Evolutionary conservation across 2,888 invertebrate species (phyloP).

Genomic region (Epicampocera succincta): DNA sequence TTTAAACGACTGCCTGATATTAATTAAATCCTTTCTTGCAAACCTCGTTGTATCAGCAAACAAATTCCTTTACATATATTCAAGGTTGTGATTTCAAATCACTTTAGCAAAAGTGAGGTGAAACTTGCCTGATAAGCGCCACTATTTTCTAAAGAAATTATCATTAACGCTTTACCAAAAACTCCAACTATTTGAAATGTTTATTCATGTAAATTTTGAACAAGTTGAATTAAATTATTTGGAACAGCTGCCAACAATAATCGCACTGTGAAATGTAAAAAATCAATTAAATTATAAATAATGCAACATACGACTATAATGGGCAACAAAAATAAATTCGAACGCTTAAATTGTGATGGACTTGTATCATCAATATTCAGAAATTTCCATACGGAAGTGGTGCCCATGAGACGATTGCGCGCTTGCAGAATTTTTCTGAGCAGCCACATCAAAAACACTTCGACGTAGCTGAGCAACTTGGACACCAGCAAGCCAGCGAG

Average conservation of each 20-base stretch:
- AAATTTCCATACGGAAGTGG: constrained; percentile 73
- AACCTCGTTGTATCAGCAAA: no score
- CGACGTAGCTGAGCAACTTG: constrained; percentile 71
- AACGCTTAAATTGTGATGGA: constrained; percentile 69
- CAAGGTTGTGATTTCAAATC: no score
- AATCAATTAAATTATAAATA: constrained; percentile 71
- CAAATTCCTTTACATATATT: no score
- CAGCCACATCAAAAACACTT: constrained; percentile 75
- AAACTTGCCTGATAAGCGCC: no score
- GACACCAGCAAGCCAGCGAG: constrained; percentile 74
- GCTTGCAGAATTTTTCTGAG: constrained; percentile 71
- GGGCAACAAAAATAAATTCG: constrained; percentile 74
- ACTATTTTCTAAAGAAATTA: no score
- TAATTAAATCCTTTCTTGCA: no score
- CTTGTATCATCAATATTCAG: constrained; percentile 73
- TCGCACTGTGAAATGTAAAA: constrained; percentile 69
- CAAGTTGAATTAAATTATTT: constrained; percentile 34
- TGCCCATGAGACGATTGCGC: constrained; percentile 73
- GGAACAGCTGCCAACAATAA: constrained; percentile 67
- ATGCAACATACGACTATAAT: constrained; percentile 71
- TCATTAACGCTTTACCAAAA: no score
- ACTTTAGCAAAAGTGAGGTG: no score
- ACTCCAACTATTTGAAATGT: no score
- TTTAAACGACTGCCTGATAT: no score
- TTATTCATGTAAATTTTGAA: no score